A percentile compares a stretch with the other conserved stretches of the same genome.
phyloP scores from a whole-genome alignment of 2,113 vertebrate genomes.

The Chaenogobius annularis region DNA sequence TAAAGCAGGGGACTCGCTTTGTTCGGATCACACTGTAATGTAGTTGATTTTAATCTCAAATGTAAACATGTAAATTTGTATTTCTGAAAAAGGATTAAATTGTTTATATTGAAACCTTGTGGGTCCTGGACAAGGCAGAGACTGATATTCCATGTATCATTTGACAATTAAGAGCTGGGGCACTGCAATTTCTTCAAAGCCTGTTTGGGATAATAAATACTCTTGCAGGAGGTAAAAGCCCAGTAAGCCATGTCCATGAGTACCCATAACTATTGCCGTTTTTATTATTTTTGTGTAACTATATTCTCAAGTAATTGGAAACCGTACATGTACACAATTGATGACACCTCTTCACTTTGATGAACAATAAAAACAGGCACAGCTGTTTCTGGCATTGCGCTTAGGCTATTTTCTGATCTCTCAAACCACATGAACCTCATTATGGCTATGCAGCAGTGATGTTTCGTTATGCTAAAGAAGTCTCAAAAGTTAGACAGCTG shows the following conservation, averaged over 20 bases:
- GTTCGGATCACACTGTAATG: constrained; percentile 74
- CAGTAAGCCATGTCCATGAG: constrained; percentile 67
- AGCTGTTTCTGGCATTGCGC: constrained; percentile 48
- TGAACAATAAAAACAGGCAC: constrained; percentile 32
- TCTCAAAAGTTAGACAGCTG: constrained; percentile 45
- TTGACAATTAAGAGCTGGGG: constrained; percentile 60
- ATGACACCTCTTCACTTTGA: constrained; percentile 48
- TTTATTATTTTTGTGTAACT: constrained; percentile 44
- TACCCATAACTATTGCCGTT: constrained; percentile 73
- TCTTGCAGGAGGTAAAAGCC: constrained; percentile 60
- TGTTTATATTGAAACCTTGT: constrained; percentile 73
- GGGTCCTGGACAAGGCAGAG: constrained; percentile 64
- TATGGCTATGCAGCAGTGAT: constrained; percentile 61
- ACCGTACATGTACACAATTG: constrained; percentile 59
- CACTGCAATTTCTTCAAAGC: constrained; percentile 61
- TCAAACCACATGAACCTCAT: constrained; percentile 65
- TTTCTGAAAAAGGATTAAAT: constrained; percentile 74
- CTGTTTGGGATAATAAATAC: constrained; percentile 59
- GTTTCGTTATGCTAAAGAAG: constrained; percentile 32
- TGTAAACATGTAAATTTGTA: constrained; percentile 80
- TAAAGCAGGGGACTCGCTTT: constrained; percentile 45
- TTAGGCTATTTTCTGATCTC: constrained; percentile 45
- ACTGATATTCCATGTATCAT: constrained; percentile 60
- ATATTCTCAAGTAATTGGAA: constrained; percentile 58
- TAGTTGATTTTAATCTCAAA: constrained; percentile 72